A percentile compares a stretch with the other conserved stretches of the same genome.
Evolutionary conservation across 2,797 vertebrate genomes (phyloP).

Genomic region (Catamblyrhynchus diadema): DNA sequence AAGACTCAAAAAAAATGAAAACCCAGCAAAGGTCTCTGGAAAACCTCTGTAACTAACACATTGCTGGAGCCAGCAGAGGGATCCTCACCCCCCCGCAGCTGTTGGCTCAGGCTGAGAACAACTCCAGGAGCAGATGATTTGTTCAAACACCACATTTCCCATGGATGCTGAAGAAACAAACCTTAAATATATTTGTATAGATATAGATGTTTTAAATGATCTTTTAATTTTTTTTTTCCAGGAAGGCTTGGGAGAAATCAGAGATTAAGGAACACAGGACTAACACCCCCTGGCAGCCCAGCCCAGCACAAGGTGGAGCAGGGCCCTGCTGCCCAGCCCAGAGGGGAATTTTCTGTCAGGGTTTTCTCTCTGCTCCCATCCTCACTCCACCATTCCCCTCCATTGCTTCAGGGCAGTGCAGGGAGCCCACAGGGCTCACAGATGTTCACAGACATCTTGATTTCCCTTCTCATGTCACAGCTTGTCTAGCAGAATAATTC

Average conservation of each 20-base stretch:
- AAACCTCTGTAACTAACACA: background rate
- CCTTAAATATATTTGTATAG: background rate
- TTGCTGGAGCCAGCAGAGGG: background rate
- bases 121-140: background rate
- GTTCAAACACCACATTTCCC: background rate
- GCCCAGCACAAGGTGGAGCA: background rate
- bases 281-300: background rate
- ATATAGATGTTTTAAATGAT: background rate
- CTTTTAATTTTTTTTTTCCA: background rate
- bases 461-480: background rate
- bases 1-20: background rate
- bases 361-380: background rate
- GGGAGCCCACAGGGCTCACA: background rate
- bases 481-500: background rate
- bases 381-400: background rate
- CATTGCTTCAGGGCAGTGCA: background rate
- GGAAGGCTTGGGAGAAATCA: background rate
- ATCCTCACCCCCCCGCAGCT: background rate
- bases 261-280: background rate
- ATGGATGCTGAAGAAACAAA: background rate
- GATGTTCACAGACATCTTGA: background rate
- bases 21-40: background rate
- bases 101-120: background rate
- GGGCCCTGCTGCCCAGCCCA: background rate
- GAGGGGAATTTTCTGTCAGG: background rate